Evolutionary conservation across 1,140 invertebrate genomes (phyloP), one percentile per base, ranked within the genome.

Genomic region (Physella acuta): DNA sequence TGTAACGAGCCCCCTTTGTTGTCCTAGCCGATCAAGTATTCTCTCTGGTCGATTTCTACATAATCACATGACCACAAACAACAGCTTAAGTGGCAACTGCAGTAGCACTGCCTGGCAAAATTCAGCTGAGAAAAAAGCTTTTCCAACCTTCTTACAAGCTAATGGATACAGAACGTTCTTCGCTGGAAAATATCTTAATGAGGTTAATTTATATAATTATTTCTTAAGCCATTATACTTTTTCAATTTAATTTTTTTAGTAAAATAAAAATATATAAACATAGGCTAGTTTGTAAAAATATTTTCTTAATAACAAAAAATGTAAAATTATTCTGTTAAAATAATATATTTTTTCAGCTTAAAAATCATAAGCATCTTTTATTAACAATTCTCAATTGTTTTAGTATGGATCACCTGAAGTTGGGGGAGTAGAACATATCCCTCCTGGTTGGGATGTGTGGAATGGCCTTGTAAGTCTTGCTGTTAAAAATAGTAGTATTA

Each of bases 21-120:
- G 94, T 79, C 94, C 94, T 20, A 94, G 93, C 80, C 88, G 94
- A 56, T 90, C 93, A 14, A 92, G 92, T 39, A 89, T 97, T 52
- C 85, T 97, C 20, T 93, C 92, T 0, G 94, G 94, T 34, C 87
- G 88, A 70, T 95, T 94, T 83, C 88, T 91, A 0, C 94, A 96
- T 79, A 95, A 95, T 84, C 91, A 93, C 79, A 78, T 85, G 26
- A 91, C 91, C 0, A 78, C 86, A 1, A 94, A 94, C 81, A 96
- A 95, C 85, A 91, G 91, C 0, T 36, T 91, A 0, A 77, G 75
- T 26, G 93, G 93, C 0, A 91, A 92, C 55, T 96, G 94, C 83
- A 90, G 89, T 70, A 89, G 89, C 68, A 2, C 63, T 0, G 8
- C 81, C 0, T 96, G 93, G 92, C 89, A 90, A 79, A 76, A 84